Evolutionary conservation across 2,797 vertebrate genomes (phyloP).

Genomic region (Rhynchonycteris naso): DNA sequence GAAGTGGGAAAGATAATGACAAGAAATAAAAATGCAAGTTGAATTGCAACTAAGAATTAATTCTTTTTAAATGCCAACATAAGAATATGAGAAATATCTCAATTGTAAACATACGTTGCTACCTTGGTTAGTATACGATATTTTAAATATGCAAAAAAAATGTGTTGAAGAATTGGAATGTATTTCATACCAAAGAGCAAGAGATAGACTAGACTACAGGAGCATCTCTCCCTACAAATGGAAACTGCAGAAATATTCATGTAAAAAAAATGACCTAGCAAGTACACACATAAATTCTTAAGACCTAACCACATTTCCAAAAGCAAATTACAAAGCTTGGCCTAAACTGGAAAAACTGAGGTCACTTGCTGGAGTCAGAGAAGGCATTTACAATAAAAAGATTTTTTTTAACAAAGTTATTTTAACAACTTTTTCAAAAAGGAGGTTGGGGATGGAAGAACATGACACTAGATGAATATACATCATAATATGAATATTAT

Average conservation of each 20-base stretch:
- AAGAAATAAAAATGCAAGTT: constrained; percentile 57
- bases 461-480: neutral
- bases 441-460: neutral
- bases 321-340: neutral
- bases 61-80: neutral
- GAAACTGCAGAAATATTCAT: neutral
- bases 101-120: neutral
- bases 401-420: neutral
- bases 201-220: no score
- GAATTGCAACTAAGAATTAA: constrained; percentile 12
- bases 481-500: neutral
- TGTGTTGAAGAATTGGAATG: neutral
- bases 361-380: neutral
- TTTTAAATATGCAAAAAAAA: constrained; percentile 23
- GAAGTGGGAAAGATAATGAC: neutral
- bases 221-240: neutral
- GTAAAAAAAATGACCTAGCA: neutral
- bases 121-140: neutral
- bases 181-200: neutral
- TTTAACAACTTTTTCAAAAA: constrained; percentile 15
- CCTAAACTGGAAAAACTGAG: neutral
- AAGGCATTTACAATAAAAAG: neutral
- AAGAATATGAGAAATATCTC: constrained; percentile 29
- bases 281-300: neutral
- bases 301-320: neutral